phyloP scores from a whole-genome alignment of 2,113 vertebrate genomes.

The Rutilus rutilus region DNA sequence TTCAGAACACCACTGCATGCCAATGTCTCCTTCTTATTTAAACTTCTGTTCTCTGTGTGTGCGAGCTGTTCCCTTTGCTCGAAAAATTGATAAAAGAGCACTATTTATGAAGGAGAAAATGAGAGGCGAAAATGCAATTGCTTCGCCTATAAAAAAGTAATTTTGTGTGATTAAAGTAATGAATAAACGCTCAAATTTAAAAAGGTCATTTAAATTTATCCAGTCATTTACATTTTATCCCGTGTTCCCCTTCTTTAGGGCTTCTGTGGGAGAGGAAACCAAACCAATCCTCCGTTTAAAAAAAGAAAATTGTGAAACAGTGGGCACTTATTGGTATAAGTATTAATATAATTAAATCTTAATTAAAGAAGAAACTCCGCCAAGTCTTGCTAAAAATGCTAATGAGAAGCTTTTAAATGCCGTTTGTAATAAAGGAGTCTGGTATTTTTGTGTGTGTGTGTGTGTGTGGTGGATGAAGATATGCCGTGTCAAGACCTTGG shows the following conservation, averaged over 20 bases:
- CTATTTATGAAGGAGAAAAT: slow-evolving; percentile 6
- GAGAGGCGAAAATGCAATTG: slow-evolving; percentile 30
- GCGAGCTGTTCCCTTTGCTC: slow-evolving; percentile 7
- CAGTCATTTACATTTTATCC: slow-evolving; percentile 35
- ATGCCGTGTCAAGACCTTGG: neutral
- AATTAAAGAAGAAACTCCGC: slow-evolving; percentile 36
- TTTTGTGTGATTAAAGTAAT: slow-evolving; percentile 44
- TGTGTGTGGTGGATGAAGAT: neutral
- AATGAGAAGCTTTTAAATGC: slow-evolving; percentile 33
- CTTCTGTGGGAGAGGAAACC: slow-evolving; percentile 9
- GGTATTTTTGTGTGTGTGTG: neutral
- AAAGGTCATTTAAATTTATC: slow-evolving; percentile 40
- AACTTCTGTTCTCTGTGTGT: neutral
- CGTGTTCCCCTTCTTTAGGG: neutral
- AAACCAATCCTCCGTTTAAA: slow-evolving; percentile 37
- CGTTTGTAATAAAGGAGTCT: neutral
- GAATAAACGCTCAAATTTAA: slow-evolving; percentile 39
- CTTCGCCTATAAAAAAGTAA: slow-evolving; percentile 18
- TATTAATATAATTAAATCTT: slow-evolving; percentile 44
- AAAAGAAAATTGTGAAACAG: slow-evolving; percentile 16
- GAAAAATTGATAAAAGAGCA: neutral
- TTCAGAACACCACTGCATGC: too few relatives aligned
- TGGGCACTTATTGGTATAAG: neutral
- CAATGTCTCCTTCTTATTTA: neutral
- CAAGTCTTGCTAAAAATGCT: neutral